Base-by-base conservation (phyloP, 2,113 vertebrate species). In the Emberiza fucata region DNA sequence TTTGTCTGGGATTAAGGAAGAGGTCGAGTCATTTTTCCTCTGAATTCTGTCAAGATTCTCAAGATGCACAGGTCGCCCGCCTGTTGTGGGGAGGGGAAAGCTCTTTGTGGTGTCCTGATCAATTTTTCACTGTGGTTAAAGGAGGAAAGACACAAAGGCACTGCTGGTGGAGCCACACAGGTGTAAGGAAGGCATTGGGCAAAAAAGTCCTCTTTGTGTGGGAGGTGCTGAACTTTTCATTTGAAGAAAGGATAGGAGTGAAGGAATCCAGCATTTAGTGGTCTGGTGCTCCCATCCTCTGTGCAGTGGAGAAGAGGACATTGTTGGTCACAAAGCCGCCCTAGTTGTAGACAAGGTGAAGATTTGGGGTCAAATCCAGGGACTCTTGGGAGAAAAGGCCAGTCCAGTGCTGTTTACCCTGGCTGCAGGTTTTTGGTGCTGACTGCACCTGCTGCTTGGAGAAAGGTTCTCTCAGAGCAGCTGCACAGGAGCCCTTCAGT, bases 371-470 rank as follows among this genome's bases (percentile, higher is more conserved):
- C 23, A 15, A 4, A 31, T 57, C 19, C 73, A 29, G 19, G 20
- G 16, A 7, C 6, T 73, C 73, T 1, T 6, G 17, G 31, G 20
- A 53, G 69, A 53, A 65, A n/a, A 29, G 12, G 17, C 9, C 6
- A 9, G 23, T 45, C 9, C 25, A 35, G 0, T 57, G 24, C 21
- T 73, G 0, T 86, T 68, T 86, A 29, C 29, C 17, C 7, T 69
- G 31, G 24, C 33, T 83, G 21, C 12, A 19, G 27, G 4, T 23
- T 64, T 66, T 60, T 84, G n/a, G 40, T 76, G 61, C 19, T 51
- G 14, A 21, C n/a, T 60, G 23, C 24, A 27, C 5, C 18, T 2
- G 1, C 31, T 1, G 0, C 24, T 31, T 47, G 27, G 12, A 48
- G 31, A 69, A 42, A 3, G 21, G 9, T 21, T 79, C 33, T 50